Conservation (phyloP, 2,797 vertebrate genomes). For the Simalia tracyae region DNA sequence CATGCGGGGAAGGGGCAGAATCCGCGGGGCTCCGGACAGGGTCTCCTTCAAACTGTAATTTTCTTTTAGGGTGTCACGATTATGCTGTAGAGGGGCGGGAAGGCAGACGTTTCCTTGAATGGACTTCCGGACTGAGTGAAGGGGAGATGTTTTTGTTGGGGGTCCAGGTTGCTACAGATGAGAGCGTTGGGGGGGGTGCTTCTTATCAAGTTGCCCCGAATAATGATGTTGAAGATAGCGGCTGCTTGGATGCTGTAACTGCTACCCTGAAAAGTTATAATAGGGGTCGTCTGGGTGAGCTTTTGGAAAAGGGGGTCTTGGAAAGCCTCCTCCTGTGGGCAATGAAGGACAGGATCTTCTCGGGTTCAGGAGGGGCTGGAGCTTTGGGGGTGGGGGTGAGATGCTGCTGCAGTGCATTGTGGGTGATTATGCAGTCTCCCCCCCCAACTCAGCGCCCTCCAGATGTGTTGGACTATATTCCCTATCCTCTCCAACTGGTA, state of each 20-base stretch:
- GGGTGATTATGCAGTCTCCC: slow-evolving; percentile 22
- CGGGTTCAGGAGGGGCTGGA: background rate
- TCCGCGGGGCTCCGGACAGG: background rate
- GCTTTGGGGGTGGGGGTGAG: background rate
- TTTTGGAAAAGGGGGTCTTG: no score
- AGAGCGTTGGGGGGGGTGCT: background rate
- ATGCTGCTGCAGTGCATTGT: background rate
- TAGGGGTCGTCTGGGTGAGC: background rate
- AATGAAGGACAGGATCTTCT: background rate
- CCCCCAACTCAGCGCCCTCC: background rate
- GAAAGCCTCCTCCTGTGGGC: background rate
- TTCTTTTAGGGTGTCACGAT: background rate
- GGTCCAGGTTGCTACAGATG: background rate
- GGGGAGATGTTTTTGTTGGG: background rate
- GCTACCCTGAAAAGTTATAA: background rate
- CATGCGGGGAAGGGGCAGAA: no score
- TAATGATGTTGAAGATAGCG: background rate
- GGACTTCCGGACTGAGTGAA: background rate
- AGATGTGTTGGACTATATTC: background rate
- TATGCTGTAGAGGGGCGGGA: background rate
- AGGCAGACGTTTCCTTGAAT: background rate
- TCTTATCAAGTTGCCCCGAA: background rate
- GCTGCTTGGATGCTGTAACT: background rate
- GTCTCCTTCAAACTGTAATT: background rate
- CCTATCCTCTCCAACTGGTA: background rate